Percentiles rank a stretch among this genome's conserved stretches.
Conservation (phyloP, 1,140 invertebrate genomes). For the Gonioctena quinquepunctata region DNA sequence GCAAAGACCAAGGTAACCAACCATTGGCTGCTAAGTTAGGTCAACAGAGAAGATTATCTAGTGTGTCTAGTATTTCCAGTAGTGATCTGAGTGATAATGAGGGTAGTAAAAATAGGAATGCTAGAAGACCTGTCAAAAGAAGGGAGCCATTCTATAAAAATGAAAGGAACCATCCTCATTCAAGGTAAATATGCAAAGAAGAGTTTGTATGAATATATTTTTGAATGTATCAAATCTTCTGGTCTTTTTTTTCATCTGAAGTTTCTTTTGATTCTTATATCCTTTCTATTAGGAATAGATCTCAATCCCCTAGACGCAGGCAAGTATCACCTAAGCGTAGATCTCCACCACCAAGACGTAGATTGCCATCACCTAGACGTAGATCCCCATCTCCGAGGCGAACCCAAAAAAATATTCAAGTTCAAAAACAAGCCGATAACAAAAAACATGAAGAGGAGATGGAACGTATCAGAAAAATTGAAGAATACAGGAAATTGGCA, state of each 20-base stretch:
- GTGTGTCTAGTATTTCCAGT: slow-evolving; percentile 48
- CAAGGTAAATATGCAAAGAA: background rate
- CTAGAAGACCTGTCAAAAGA: background rate
- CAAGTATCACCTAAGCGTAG: slow-evolving; percentile 21
- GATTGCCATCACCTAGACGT: slow-evolving; percentile 12
- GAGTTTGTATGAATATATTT: too few relatives aligned
- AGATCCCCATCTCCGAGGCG: background rate
- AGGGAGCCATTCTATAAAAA: background rate
- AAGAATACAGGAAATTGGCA: slow-evolving; percentile 53
- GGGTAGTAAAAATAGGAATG: slow-evolving; percentile 2
- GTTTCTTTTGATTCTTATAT: too few relatives aligned
- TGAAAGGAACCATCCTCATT: background rate
- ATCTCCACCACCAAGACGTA: slow-evolving; percentile 12
- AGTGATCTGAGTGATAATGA: slow-evolving; percentile 39
- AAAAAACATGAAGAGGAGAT: slow-evolving; percentile 32
- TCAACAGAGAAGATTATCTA: slow-evolving; percentile 34
- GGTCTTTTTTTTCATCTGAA: too few relatives aligned
- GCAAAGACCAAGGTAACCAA: background rate
- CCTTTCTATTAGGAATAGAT: slow-evolving; percentile 14
- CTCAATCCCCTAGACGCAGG: slow-evolving; percentile 14
- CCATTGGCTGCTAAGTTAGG: background rate
- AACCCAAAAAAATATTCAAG: slow-evolving; percentile 13
- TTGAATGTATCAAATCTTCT: too few relatives aligned
- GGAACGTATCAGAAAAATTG: slow-evolving; percentile 37
- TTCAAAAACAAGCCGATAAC: background rate